These are phyloP conservation scores for Tinea pellionella DNA, from an alignment of 2,888 invertebrate species.

Conservation along the genomic window DNA sequence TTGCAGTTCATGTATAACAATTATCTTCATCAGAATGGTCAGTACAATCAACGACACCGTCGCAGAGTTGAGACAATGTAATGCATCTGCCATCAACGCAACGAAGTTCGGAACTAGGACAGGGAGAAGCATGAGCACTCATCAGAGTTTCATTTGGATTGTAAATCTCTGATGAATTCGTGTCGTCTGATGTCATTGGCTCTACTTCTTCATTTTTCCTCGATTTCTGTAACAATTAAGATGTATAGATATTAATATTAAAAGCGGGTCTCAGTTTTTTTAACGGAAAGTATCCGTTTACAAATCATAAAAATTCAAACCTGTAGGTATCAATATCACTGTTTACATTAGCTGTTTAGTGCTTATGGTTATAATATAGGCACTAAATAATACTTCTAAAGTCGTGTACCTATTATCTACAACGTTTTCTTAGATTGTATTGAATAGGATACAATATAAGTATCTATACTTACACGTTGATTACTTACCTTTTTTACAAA, in stretches of 20 bases:
- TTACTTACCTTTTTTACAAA: conserved; percentile 11
- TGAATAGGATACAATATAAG: too few species aligned
- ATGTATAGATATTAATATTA: too few species aligned
- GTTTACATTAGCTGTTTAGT: too few species aligned
- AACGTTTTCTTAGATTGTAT: too few species aligned
- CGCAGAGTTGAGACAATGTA: conserved; percentile 72
- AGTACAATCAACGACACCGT: conserved; percentile 70
- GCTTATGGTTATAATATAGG: too few species aligned
- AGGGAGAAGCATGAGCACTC: conserved; percentile 58
- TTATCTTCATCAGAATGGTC: conserved; percentile 75
- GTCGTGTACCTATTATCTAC: too few species aligned
- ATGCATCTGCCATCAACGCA: conserved; percentile 75
- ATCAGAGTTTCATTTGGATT: conserved; percentile 8
- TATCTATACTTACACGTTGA: not conserved
- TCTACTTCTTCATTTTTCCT: conserved; percentile 18
- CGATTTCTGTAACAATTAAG: conserved; percentile 23
- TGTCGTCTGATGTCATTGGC: not conserved
- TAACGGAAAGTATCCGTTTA: too few species aligned
- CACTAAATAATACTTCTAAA: too few species aligned
- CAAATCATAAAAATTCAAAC: too few species aligned
- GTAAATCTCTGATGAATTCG: not conserved
- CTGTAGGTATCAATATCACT: too few species aligned
- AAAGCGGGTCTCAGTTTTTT: too few species aligned
- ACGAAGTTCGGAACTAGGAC: conserved; percentile 66
- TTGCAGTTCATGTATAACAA: conserved; percentile 60